phyloP scores from a whole-genome alignment of 2,888 invertebrate species.

The Octodonta nipae region DNA sequence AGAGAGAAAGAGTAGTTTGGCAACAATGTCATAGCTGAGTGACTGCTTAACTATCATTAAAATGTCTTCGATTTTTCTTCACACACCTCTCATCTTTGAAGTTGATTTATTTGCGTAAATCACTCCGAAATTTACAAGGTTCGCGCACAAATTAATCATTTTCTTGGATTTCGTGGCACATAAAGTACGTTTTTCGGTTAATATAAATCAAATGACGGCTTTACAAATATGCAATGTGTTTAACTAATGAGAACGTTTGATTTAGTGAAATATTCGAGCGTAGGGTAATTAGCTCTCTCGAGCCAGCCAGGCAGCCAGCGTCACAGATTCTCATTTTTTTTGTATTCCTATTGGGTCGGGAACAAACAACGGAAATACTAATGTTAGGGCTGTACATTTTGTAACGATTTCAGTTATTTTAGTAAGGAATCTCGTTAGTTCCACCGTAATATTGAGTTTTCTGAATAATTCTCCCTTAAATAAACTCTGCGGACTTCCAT shows the following conservation, averaged over 20 bases:
- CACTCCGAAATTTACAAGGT: not conserved
- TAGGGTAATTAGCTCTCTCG: conserved; percentile 11
- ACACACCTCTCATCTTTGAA: too few relatives aligned
- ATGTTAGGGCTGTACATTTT: too few relatives aligned
- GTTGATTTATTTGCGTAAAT: conserved; percentile 2
- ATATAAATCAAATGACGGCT: conserved; percentile 23
- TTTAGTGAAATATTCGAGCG: conserved; percentile 20
- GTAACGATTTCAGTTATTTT: too few relatives aligned
- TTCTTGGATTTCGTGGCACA: conserved; percentile 17
- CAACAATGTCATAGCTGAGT: too few relatives aligned
- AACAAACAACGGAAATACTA: too few relatives aligned
- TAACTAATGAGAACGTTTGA: conserved; percentile 23
- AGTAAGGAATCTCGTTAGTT: too few relatives aligned
- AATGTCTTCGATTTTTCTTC: too few relatives aligned
- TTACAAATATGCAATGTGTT: conserved; percentile 25
- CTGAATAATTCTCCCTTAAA: too few relatives aligned
- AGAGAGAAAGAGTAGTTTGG: too few relatives aligned
- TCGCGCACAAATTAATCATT: conserved; percentile 13
- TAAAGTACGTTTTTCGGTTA: conserved; percentile 18
- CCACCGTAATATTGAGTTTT: too few relatives aligned
- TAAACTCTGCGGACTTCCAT: too few relatives aligned
- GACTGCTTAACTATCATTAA: too few relatives aligned
- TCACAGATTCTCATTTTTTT: conserved; percentile 8
- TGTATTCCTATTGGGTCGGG: conserved; percentile 1
- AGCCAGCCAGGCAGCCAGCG: conserved; percentile 7